Conservation (phyloP, 2,888 invertebrate genomes). For the Emesis castigata region DNA sequence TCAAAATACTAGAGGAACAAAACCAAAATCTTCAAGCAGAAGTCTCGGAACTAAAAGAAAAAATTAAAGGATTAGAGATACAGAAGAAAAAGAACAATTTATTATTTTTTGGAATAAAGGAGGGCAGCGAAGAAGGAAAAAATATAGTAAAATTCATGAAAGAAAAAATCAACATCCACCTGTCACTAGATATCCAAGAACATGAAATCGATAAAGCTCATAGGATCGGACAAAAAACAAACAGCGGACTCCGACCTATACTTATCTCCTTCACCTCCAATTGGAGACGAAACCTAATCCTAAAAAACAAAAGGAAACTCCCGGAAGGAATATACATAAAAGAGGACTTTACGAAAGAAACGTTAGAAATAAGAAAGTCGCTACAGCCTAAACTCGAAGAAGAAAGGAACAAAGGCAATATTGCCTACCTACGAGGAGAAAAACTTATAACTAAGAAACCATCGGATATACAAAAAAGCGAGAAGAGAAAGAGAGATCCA, state of each 20-base stretch:
- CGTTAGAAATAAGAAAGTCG: constrained; percentile 42
- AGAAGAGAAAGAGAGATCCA: background rate
- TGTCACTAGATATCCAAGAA: constrained; percentile 33
- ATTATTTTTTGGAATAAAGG: constrained; percentile 24
- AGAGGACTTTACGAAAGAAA: constrained; percentile 52
- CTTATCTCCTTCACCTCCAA: constrained; percentile 41
- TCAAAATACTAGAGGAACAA: constrained; percentile 28
- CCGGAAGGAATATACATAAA: constrained; percentile 28
- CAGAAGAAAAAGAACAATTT: constrained; percentile 28
- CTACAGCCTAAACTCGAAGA: constrained; percentile 48
- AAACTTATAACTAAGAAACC: constrained; percentile 35
- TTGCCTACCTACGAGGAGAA: constrained; percentile 43
- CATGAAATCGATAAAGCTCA: constrained; percentile 40
- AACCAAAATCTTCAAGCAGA: constrained; percentile 25
- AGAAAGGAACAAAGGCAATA: constrained; percentile 51
- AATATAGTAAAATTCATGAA: constrained; percentile 36
- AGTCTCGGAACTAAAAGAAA: constrained; percentile 26
- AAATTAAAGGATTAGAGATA: constrained; percentile 26
- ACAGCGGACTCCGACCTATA: constrained; percentile 31
- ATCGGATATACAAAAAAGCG: background rate
- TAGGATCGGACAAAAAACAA: constrained; percentile 39
- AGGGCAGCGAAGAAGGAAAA: constrained; percentile 28
- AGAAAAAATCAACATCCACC: constrained; percentile 37
- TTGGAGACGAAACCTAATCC: constrained; percentile 36
- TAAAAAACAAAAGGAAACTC: constrained; percentile 33